Base-by-base conservation (phyloP, 2,888 invertebrate genomes). In the Mesorhabditis belari region DNA sequence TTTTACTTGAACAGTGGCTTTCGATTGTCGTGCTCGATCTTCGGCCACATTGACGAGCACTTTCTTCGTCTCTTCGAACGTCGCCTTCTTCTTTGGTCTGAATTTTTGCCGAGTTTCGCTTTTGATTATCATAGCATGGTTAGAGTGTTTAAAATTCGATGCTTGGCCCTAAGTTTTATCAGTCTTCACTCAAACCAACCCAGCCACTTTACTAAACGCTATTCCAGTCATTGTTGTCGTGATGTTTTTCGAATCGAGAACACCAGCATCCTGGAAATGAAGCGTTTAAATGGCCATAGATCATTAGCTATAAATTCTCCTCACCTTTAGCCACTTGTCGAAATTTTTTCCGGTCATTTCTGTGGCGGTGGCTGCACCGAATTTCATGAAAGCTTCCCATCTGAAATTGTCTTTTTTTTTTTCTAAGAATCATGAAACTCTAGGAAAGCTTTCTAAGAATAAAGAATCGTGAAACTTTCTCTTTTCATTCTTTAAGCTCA, bases 261-360 rank as follows among this genome's bases (percentile, higher is more conserved):
- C 74, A 35, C 77, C 77, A 5, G 77, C 79, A 62, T 79, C 79
- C 65, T n/a, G n/a, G n/a, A n/a, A n/a, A n/a, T n/a, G n/a, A n/a
- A n/a, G n/a, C n/a, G n/a, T n/a, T n/a, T 75, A 72, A 21, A 74
- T 60, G 75, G 71, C 71, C 57, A 70, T 75, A 23, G 12, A 19
- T 23, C 5, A 5, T 6, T 19, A 12, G 5, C 17, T 17, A 19
- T 5, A 5, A 25, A 12, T 23, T 25, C 75, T 59, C n/a, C n/a
- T n/a, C n/a, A n/a, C n/a, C n/a, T 80, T 80, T 12, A 80, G 63
- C 80, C 80, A 80, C 62, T 80, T 80, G 70, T 80, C 80, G 58
- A 80, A 77, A 69, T 80, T 80, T 63, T 80, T 80, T 55, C 80
- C 79, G 26, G 79, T 80, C 73, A 80, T 80, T 66, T 78, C 79